Percentiles rank a stretch among this genome's conserved stretches.
Conservation (phyloP, 2,113 vertebrate genomes). For the western clawed frog (Xenopus tropicalis) region DNA sequence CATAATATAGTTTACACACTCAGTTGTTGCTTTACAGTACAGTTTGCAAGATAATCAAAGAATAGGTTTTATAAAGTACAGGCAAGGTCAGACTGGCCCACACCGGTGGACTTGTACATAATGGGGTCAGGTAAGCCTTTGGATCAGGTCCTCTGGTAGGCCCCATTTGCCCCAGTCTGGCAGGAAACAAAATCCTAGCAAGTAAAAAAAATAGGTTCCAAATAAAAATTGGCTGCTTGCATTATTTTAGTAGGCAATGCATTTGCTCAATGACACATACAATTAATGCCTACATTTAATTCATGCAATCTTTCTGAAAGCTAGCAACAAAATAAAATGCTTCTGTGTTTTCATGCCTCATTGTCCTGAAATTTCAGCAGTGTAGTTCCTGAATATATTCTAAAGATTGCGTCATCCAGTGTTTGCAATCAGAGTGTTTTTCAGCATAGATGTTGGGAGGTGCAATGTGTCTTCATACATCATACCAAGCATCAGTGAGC, state of each 20-base stretch:
- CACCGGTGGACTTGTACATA: too few species aligned
- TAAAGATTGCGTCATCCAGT: neutral
- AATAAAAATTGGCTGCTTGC: conserved; percentile 3
- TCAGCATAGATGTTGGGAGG: neutral
- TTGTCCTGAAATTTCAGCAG: neutral
- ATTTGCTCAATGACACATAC: neutral
- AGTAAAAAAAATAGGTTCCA: neutral
- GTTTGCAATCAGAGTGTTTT: conserved; percentile 8
- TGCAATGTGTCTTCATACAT: neutral
- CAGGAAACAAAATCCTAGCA: too few species aligned
- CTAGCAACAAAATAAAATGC: neutral
- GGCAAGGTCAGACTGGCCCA: too few species aligned
- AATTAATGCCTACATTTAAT: neutral
- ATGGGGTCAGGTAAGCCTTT: too few species aligned
- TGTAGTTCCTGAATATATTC: neutral
- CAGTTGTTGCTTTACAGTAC: too few species aligned
- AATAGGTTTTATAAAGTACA: too few species aligned
- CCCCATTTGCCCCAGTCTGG: too few species aligned
- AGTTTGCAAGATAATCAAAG: too few species aligned
- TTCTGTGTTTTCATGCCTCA: neutral
- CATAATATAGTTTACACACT: too few species aligned
- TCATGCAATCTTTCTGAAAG: neutral
- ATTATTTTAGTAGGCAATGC: neutral
- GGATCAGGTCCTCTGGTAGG: too few species aligned
- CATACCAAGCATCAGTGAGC: neutral